These are phyloP conservation scores for Pocillopora meandrina DNA, from an alignment of 92 coral and sea anemone genomes.

Conservation along the genomic window DNA sequence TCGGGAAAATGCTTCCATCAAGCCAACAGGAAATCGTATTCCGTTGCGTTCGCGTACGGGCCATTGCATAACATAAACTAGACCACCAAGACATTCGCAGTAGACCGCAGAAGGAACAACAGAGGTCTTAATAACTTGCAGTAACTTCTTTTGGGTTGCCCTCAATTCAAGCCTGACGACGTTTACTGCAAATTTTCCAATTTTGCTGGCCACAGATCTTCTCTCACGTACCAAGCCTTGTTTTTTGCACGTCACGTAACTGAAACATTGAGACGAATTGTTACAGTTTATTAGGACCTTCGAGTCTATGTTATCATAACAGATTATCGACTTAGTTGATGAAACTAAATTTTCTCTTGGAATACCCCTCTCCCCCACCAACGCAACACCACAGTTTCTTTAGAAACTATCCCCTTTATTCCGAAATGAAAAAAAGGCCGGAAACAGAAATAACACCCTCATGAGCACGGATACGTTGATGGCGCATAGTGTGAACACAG, in stretches of 20 bases:
- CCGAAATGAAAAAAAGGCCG: background rate
- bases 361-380: too few relatives aligned
- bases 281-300: too few relatives aligned
- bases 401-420: too few relatives aligned
- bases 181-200: background rate
- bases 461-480: background rate
- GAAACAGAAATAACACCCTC: background rate
- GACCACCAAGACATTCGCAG: background rate
- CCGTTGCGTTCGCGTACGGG: too few relatives aligned
- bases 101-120: background rate
- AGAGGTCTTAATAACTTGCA: background rate
- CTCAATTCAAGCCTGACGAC: constrained; percentile 5
- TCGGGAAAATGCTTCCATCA: too few relatives aligned
- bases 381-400: too few relatives aligned
- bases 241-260: constrained; percentile 39
- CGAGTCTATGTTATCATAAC: too few relatives aligned
- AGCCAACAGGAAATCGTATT: too few relatives aligned
- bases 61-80: too few relatives aligned
- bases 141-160: background rate
- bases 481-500: too few relatives aligned
- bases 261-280: constrained; percentile 10
- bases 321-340: too few relatives aligned
- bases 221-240: constrained; percentile 29
- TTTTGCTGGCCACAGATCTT: background rate
- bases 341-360: too few relatives aligned